Evolutionary conservation across 1,140 invertebrate genomes (phyloP).

Genomic region (Halesus radiatus): DNA sequence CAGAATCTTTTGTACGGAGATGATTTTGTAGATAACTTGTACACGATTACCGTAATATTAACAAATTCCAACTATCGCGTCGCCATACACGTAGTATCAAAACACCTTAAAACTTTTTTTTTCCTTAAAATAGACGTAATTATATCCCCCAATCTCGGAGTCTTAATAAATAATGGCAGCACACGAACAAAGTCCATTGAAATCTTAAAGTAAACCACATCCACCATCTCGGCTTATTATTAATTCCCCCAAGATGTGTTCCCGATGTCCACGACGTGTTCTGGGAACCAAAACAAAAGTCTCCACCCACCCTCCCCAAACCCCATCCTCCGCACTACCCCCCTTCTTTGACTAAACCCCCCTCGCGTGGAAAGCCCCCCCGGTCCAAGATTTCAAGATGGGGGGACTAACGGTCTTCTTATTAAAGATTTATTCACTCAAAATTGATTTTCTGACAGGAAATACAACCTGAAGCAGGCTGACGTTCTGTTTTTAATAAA

Average conservation of each 20-base stretch:
- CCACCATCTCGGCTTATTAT: conserved; percentile 57
- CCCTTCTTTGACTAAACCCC: background rate
- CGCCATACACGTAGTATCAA: too few relatives aligned
- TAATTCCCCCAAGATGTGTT: conserved; percentile 58
- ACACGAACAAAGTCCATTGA: conserved; percentile 43
- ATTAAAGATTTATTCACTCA: conserved; percentile 7
- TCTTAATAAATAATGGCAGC: conserved; percentile 30
- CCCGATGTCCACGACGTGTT: conserved; percentile 58
- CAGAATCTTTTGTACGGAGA: too few relatives aligned
- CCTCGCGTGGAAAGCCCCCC: background rate
- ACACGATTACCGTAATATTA: too few relatives aligned
- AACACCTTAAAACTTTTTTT: background rate
- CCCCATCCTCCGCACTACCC: conserved; percentile 5
- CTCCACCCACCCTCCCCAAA: background rate
- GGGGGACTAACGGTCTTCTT: background rate
- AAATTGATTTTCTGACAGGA: conserved; percentile 10
- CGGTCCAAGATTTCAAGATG: conserved; percentile 18
- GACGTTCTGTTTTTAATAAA: too few relatives aligned
- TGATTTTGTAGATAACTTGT: too few relatives aligned
- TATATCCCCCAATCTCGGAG: conserved; percentile 5
- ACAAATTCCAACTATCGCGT: too few relatives aligned
- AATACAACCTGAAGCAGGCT: background rate
- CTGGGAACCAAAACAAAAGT: conserved; percentile 57
- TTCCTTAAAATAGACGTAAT: background rate
- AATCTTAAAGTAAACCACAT: conserved; percentile 57